A percentile compares a stretch with the other conserved stretches of the same genome.
Conservation (phyloP, 2,888 invertebrate species). For the Callosobruchus maculatus region DNA sequence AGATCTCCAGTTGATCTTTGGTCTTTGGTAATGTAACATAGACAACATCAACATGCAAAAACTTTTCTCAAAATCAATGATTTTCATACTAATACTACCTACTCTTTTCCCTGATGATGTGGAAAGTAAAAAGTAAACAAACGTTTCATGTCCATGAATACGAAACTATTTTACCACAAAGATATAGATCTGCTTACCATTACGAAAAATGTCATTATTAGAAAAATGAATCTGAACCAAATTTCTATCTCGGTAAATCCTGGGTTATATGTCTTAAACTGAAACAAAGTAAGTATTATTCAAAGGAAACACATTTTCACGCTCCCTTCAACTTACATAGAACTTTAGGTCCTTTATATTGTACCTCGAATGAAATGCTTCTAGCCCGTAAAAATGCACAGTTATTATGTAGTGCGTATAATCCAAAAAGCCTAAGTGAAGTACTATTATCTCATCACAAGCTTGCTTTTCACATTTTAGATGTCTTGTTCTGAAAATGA, state of each 20-base stretch:
- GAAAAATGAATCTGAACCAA: constrained; percentile 93
- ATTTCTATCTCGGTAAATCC: constrained; percentile 96
- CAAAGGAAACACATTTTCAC: neutral
- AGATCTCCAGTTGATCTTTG: too few relatives aligned
- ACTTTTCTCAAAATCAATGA: too few relatives aligned
- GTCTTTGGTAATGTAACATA: too few relatives aligned
- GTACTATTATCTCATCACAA: constrained; percentile 83
- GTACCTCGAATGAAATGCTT: constrained; percentile 80
- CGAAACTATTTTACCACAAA: neutral
- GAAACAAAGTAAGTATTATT: constrained; percentile 43
- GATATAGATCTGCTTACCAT: constrained; percentile 64
- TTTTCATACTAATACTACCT: too few relatives aligned
- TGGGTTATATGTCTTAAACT: constrained; percentile 96
- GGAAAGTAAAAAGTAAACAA: too few relatives aligned
- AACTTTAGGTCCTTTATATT: constrained; percentile 79
- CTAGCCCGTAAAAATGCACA: constrained; percentile 78
- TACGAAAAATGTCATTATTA: constrained; percentile 79
- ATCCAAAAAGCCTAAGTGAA: constrained; percentile 87
- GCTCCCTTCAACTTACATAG: constrained; percentile 68
- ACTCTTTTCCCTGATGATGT: too few relatives aligned
- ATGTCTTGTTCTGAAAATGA: constrained; percentile 67
- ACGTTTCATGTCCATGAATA: too few relatives aligned
- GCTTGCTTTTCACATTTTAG: constrained; percentile 74
- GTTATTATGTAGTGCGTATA: constrained; percentile 85
- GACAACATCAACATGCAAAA: too few relatives aligned